These are phyloP conservation scores for Parnassius glacialis DNA, from an alignment of 2,888 invertebrate species.

Conservation along the genomic window DNA sequence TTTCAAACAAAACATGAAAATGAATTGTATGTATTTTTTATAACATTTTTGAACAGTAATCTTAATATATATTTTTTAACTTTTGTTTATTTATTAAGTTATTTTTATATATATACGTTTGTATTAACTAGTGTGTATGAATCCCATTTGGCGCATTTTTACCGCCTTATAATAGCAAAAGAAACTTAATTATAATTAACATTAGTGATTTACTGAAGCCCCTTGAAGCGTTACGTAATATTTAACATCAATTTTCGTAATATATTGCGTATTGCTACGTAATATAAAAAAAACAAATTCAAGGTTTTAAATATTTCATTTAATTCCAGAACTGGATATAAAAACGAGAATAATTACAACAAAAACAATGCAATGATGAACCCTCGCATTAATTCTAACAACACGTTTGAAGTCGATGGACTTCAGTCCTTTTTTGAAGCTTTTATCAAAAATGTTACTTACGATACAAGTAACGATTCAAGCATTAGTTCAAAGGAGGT, in stretches of 20 bases:
- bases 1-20: conserved; percentile 1
- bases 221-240: conserved; percentile 12
- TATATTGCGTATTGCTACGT: no score
- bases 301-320: conserved; percentile 5
- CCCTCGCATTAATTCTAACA: background rate
- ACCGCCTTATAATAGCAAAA: background rate
- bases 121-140: background rate
- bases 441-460: background rate
- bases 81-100: background rate
- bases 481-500: background rate
- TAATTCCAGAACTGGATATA: background rate
- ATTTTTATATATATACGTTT: background rate
- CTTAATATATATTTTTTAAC: background rate
- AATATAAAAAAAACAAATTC: background rate
- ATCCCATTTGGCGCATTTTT: conserved; percentile 14
- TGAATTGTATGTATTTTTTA: conserved; percentile 9
- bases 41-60: background rate
- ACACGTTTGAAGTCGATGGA: background rate
- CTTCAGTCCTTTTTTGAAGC: background rate
- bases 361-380: background rate
- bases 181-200: background rate
- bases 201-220: conserved; percentile 11
- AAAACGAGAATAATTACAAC: background rate
- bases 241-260: background rate
- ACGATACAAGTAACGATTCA: background rate